Conservation (phyloP, 1,140 invertebrate species). For the Drosophila parvula region DNA sequence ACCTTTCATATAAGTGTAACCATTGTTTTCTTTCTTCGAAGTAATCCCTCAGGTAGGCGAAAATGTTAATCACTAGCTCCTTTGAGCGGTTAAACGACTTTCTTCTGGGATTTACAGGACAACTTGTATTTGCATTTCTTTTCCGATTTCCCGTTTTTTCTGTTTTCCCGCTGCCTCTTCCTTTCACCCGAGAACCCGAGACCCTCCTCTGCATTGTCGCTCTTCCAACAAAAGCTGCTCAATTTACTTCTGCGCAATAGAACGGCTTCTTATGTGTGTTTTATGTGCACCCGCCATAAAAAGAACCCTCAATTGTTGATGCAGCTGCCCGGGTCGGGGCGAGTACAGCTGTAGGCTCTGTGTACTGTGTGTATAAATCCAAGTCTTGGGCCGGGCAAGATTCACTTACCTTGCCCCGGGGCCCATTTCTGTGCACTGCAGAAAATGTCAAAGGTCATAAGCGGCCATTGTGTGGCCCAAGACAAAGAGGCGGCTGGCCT, state of each 20-base stretch:
- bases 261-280: constrained; percentile 24
- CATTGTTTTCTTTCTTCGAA: neutral
- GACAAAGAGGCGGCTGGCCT: constrained; percentile 42
- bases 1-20: neutral
- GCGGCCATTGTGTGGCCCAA: constrained; percentile 51
- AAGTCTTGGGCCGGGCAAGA: constrained; percentile 43
- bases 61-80: constrained; percentile 24
- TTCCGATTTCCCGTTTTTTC: constrained; percentile 11
- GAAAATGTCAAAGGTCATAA: constrained; percentile 78
- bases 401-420: constrained; percentile 49
- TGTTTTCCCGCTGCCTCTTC: neutral
- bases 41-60: constrained; percentile 20
- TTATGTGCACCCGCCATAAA: constrained; percentile 27
- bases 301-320: constrained; percentile 53
- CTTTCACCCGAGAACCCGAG: neutral
- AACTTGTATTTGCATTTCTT: constrained; percentile 44
- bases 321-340: constrained; percentile 62
- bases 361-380: constrained; percentile 49
- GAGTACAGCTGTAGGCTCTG: constrained; percentile 33
- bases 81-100: constrained; percentile 32
- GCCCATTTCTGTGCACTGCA: constrained; percentile 56
- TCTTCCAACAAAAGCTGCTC: constrained; percentile 51
- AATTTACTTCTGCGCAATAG: constrained; percentile 50
- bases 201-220: constrained; percentile 24
- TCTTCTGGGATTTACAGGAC: constrained; percentile 25